Conservation (phyloP, 2,113 vertebrate genomes). For the Callipepla squamata region DNA sequence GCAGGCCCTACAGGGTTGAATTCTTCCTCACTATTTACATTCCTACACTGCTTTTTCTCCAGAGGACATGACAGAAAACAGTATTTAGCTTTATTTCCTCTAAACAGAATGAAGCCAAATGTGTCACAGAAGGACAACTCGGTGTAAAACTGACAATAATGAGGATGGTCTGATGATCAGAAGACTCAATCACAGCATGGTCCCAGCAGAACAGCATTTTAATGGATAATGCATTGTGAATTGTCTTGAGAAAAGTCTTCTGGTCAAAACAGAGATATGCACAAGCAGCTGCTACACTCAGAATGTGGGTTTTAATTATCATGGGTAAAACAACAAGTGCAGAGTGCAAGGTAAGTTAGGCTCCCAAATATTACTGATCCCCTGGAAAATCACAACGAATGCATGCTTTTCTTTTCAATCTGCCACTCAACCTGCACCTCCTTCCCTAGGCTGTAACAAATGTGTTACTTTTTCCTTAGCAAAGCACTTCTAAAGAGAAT, state of each 20-base stretch:
- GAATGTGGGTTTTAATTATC: conserved; percentile 60
- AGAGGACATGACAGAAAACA: conserved; percentile 21
- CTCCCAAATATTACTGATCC: conserved; percentile 53
- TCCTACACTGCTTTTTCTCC: background rate
- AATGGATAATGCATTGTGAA: conserved; percentile 20
- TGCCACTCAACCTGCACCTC: conserved; percentile 21
- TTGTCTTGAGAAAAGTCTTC: conserved; percentile 57
- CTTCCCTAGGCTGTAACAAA: conserved; percentile 37
- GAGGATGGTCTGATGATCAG: conserved; percentile 41
- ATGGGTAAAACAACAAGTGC: conserved; percentile 53
- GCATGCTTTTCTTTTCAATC: conserved; percentile 27
- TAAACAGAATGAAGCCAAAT: conserved; percentile 50
- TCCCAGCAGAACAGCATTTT: conserved; percentile 49
- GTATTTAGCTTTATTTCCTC: conserved; percentile 41
- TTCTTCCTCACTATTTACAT: conserved; percentile 10
- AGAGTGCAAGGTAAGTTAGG: conserved; percentile 35
- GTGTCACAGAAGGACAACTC: conserved; percentile 58
- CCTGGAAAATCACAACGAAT: conserved; percentile 53
- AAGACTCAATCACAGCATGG: conserved; percentile 39
- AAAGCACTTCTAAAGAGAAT: conserved; percentile 24
- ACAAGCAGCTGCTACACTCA: conserved; percentile 46
- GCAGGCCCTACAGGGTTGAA: background rate
- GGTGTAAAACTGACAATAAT: conserved; percentile 40
- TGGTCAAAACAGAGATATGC: conserved; percentile 59
- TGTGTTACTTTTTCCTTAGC: conserved; percentile 29